A percentile compares a stretch with the other conserved stretches of the same genome.
These are phyloP conservation scores for Sebastes hopkinsi DNA, from an alignment of 2,797 vertebrate species.

Conservation along the genomic window DNA sequence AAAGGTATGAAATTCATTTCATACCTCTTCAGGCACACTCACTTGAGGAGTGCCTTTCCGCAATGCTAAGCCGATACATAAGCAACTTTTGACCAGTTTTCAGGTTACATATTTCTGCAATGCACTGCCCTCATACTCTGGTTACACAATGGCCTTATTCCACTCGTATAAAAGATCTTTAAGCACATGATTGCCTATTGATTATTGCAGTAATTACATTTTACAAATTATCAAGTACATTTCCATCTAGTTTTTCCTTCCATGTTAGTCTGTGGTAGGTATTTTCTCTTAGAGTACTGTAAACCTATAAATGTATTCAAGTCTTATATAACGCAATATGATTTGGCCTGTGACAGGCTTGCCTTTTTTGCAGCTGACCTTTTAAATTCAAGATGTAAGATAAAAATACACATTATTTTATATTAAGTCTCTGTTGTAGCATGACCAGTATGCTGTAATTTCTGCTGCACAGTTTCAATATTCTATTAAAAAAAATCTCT, in stretches of 20 bases:
- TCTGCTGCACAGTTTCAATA: background rate
- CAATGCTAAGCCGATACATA: slow-evolving; percentile 63
- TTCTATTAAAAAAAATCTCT: background rate
- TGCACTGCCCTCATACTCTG: background rate
- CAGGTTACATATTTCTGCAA: slow-evolving; percentile 17
- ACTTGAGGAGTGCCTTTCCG: slow-evolving; percentile 59
- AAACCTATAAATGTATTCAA: slow-evolving; percentile 9
- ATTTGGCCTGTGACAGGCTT: slow-evolving; percentile 14
- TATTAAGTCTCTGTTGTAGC: background rate
- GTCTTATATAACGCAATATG: background rate
- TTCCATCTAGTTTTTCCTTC: background rate
- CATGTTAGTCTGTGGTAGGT: background rate
- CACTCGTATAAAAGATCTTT: background rate
- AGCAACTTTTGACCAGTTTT: slow-evolving; percentile 66
- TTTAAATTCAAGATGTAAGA: slow-evolving; percentile 19
- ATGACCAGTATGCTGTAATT: background rate
- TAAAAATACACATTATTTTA: slow-evolving; percentile 2
- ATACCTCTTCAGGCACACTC: slow-evolving; percentile 97
- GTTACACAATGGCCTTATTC: background rate
- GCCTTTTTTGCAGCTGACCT: slow-evolving; percentile 25
- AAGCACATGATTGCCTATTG: background rate
- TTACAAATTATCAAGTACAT: background rate
- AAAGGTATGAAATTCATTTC: slow-evolving; percentile 98
- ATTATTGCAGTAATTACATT: background rate
- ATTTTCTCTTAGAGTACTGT: background rate